phyloP scores from a whole-genome alignment of 2,113 vertebrate genomes.

The Eolophus roseicapilla region DNA sequence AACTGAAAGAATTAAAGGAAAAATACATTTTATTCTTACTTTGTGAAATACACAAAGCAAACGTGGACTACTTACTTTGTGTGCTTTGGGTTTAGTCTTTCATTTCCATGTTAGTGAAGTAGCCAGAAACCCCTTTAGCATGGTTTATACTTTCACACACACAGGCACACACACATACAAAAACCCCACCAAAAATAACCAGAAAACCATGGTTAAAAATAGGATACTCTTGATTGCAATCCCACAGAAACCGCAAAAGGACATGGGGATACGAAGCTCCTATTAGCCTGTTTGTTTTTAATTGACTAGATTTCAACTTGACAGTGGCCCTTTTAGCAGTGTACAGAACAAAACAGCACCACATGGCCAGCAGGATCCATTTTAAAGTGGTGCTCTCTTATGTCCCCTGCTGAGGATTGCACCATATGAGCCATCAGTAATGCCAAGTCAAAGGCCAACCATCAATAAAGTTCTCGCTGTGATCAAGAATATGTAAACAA shows the following conservation, averaged over 20 bases:
- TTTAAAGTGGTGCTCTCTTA: slow-evolving; percentile 28
- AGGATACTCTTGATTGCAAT: neutral
- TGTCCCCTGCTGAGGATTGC: slow-evolving; percentile 19
- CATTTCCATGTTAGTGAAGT: neutral
- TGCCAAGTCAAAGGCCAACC: slow-evolving; percentile 48
- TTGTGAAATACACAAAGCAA: neutral
- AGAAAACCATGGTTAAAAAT: neutral
- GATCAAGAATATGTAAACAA: slow-evolving; percentile 41
- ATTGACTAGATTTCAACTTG: slow-evolving; percentile 33
- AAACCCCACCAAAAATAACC: neutral
- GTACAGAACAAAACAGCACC: slow-evolving; percentile 27
- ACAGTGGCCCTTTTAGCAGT: slow-evolving; percentile 17
- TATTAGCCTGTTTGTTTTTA: slow-evolving; percentile 24
- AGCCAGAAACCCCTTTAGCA: neutral
- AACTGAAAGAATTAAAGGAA: neutral
- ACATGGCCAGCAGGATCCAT: slow-evolving; percentile 38
- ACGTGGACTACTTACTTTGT: neutral
- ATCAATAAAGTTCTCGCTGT: slow-evolving; percentile 49
- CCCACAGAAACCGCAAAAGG: neutral
- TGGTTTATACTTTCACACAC: neutral
- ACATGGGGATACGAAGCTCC: neutral
- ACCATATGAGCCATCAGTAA: slow-evolving; percentile 53
- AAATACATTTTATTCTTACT: neutral
- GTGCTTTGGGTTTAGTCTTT: neutral
- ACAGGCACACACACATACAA: no score